Evolutionary conservation across 1,140 invertebrate genomes (phyloP).

Genomic region (Drosophila murphyi): DNA sequence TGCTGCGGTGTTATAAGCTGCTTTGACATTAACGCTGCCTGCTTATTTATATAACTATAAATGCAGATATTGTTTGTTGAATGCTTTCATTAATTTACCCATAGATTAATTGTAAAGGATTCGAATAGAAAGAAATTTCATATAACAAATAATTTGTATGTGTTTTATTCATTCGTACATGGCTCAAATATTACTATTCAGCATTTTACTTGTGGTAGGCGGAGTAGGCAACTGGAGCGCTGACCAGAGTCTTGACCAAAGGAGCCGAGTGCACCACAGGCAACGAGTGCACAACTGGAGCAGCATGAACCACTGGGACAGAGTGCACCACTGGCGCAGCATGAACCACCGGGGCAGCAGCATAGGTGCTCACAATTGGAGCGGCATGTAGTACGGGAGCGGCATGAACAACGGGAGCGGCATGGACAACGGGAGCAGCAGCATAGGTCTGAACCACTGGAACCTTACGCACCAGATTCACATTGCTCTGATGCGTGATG

Average conservation of each 20-base stretch:
- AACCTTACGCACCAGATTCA: slow-evolving; percentile 73
- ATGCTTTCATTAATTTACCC: neutral
- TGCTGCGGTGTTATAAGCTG: neutral
- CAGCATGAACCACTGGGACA: slow-evolving; percentile 51
- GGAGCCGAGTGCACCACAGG: slow-evolving; percentile 57
- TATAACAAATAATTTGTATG: neutral
- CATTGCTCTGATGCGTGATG: slow-evolving; percentile 85
- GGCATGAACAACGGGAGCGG: slow-evolving; percentile 61
- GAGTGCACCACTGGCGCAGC: slow-evolving; percentile 53
- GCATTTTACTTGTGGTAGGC: slow-evolving; percentile 55
- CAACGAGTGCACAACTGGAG: slow-evolving; percentile 55
- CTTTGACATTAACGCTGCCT: too few species aligned
- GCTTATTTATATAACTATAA: too few species aligned
- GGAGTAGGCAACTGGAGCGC: slow-evolving; percentile 64
- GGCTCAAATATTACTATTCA: slow-evolving; percentile 3
- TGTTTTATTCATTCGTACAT: slow-evolving; percentile 23
- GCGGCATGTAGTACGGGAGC: slow-evolving; percentile 59
- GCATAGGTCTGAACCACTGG: slow-evolving; percentile 49
- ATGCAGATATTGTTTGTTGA: too few species aligned
- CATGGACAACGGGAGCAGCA: slow-evolving; percentile 70
- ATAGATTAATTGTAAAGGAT: neutral
- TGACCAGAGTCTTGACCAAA: slow-evolving; percentile 58
- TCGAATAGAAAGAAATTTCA: neutral
- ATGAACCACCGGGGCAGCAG: slow-evolving; percentile 36
- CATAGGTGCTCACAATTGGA: slow-evolving; percentile 28